Evolutionary conservation across 2,113 vertebrate species (phyloP).

Genomic region (Edolisoma coerulescens): DNA sequence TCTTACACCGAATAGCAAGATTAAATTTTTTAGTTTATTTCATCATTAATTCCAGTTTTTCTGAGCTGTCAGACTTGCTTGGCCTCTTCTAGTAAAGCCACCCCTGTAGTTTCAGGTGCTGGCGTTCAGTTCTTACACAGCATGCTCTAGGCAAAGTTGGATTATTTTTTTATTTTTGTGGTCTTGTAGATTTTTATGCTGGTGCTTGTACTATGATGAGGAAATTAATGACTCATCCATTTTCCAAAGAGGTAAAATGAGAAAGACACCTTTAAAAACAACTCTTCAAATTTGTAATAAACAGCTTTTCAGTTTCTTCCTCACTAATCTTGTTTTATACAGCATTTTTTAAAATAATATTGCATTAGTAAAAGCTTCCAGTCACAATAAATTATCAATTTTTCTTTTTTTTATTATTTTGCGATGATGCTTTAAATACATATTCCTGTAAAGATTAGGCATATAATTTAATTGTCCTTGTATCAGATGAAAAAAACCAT

Average conservation of each 20-base stretch:
- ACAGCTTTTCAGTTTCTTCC: conserved; percentile 12
- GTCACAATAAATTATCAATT: conserved; percentile 22
- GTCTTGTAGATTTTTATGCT: background rate
- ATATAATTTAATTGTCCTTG: conserved; percentile 72
- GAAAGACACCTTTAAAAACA: background rate
- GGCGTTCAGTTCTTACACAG: background rate
- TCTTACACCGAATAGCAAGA: background rate
- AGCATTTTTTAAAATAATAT: background rate
- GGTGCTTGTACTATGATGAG: background rate
- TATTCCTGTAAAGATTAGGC: conserved; percentile 61
- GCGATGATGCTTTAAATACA: conserved; percentile 35
- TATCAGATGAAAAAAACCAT: conserved; percentile 65
- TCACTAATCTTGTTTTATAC: background rate
- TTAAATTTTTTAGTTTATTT: background rate
- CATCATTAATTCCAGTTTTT: background rate
- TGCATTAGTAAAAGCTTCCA: conserved; percentile 26
- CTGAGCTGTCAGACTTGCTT: background rate
- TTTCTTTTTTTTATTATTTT: conserved; percentile 25
- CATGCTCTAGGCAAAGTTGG: background rate
- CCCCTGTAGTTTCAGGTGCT: background rate
- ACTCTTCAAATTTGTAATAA: background rate
- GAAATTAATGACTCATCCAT: background rate
- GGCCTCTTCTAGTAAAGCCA: background rate
- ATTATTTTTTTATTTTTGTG: background rate
- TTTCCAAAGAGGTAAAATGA: background rate